A percentile compares a stretch with the other conserved stretches of the same genome.
Evolutionary conservation across 2,888 invertebrate species (phyloP).

Genomic region (Drosophila antonietae): DNA sequence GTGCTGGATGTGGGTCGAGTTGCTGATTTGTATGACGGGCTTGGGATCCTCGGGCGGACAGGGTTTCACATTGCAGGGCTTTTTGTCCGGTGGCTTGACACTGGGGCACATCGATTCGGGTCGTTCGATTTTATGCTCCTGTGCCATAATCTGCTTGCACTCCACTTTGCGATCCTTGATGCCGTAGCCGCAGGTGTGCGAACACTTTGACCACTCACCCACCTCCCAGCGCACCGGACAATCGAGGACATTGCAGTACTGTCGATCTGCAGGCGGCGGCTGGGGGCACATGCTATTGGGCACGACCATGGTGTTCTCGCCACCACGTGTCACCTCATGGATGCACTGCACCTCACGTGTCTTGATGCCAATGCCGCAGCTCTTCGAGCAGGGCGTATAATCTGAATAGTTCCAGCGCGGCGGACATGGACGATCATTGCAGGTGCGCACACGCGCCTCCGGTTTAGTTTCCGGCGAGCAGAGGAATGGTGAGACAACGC

Average conservation of each 20-base stretch:
- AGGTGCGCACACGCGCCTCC: slow-evolving; percentile 93
- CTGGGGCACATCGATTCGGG: slow-evolving; percentile 91
- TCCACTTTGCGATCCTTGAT: slow-evolving; percentile 92
- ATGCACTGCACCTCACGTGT: slow-evolving; percentile 90
- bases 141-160: slow-evolving; percentile 97
- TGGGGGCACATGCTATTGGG: slow-evolving; percentile 96
- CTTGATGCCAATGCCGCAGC: slow-evolving; percentile 97
- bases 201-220: slow-evolving; percentile 96
- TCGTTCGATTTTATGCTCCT: slow-evolving; percentile 94
- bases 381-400: slow-evolving; percentile 95
- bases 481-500: slow-evolving; percentile 94
- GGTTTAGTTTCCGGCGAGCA: slow-evolving; percentile 95
- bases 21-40: slow-evolving; percentile 91
- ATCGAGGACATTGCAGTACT: slow-evolving; percentile 96
- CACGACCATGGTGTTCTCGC: slow-evolving; percentile 95
- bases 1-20: slow-evolving; percentile 93
- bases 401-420: slow-evolving; percentile 97
- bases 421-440: slow-evolving; percentile 98
- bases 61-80: slow-evolving; percentile 93
- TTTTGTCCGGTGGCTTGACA: slow-evolving; percentile 90
- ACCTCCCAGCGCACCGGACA: slow-evolving; percentile 96
- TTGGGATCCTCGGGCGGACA: slow-evolving; percentile 90
- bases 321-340: slow-evolving; percentile 91
- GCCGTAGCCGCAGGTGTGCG: slow-evolving; percentile 96
- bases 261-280: slow-evolving; percentile 94